These are phyloP conservation scores for Chymomyza fuscimana DNA, from an alignment of 2,888 invertebrate genomes.

Conservation along the genomic window DNA sequence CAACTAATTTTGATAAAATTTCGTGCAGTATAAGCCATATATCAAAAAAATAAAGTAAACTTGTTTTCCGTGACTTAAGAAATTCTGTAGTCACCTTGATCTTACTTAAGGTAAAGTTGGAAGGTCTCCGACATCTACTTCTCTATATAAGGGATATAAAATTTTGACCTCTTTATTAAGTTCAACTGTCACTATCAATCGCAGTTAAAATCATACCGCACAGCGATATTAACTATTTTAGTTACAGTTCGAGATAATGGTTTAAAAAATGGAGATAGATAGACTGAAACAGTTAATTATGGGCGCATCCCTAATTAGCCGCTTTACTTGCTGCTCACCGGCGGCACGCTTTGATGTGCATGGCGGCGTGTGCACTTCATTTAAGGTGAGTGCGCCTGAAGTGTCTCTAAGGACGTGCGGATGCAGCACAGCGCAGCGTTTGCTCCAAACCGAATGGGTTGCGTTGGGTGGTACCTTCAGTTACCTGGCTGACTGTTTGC, in stretches of 20 bases:
- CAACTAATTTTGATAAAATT: no score
- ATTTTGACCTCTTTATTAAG: no score
- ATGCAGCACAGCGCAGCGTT: slow-evolving; percentile 7
- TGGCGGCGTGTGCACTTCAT: slow-evolving; percentile 68
- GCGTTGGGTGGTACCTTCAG: background rate
- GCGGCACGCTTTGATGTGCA: slow-evolving; percentile 57
- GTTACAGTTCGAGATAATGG: background rate
- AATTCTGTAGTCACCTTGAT: no score
- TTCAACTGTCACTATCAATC: no score
- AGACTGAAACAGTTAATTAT: slow-evolving; percentile 62
- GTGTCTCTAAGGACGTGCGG: slow-evolving; percentile 66
- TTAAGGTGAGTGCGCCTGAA: slow-evolving; percentile 68
- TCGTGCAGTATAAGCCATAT: no score
- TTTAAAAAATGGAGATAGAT: slow-evolving; percentile 8
- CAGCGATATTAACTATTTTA: no score
- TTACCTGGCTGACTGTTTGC: slow-evolving; percentile 1
- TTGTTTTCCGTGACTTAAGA: no score
- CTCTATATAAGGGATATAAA: no score
- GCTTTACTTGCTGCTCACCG: slow-evolving; percentile 28
- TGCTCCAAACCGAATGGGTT: background rate
- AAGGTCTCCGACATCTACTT: no score
- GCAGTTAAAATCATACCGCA: no score
- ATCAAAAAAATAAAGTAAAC: no score
- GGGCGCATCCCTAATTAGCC: slow-evolving; percentile 66
- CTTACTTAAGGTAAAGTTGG: no score